A percentile compares a stretch with the other conserved stretches of the same genome.
phyloP scores from a whole-genome alignment of 2,113 vertebrate species.

The Rhinoderma darwinii region DNA sequence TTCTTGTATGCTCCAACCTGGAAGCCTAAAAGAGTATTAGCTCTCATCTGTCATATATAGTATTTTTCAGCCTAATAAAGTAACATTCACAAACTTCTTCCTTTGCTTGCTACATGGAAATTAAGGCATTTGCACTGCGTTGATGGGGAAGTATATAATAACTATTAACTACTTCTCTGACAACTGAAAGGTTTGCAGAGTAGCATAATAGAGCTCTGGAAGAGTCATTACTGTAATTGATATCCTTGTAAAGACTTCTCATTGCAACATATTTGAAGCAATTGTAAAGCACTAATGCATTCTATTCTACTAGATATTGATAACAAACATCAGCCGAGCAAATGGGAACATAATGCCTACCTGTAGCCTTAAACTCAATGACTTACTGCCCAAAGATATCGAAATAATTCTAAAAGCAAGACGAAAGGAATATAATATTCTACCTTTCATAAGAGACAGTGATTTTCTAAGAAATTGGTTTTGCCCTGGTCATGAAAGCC shows the following conservation, averaged over 20 bases:
- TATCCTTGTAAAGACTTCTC: constrained; percentile 75
- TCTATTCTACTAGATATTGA: constrained; percentile 47
- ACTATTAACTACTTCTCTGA: constrained; percentile 75
- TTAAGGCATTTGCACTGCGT: constrained; percentile 71
- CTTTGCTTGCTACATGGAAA: constrained; percentile 78
- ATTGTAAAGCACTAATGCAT: constrained; percentile 72
- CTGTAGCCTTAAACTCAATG: not conserved
- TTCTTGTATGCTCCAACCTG: constrained; percentile 75
- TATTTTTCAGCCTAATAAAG: constrained; percentile 77
- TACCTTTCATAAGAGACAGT: not conserved
- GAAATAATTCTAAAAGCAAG: constrained; percentile 25
- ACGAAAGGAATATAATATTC: not conserved
- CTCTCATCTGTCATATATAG: constrained; percentile 76
- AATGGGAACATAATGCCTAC: constrained; percentile 11
- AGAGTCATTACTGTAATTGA: constrained; percentile 83
- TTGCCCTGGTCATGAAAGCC: constrained; percentile 22
- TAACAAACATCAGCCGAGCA: constrained; percentile 26
- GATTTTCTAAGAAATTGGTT: constrained; percentile 46
- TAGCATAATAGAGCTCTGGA: constrained; percentile 75
- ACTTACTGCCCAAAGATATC: constrained; percentile 6
- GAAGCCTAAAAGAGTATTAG: constrained; percentile 79
- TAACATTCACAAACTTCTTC: constrained; percentile 77
- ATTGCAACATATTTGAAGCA: constrained; percentile 74
- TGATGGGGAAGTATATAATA: constrained; percentile 68
- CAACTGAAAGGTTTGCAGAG: constrained; percentile 75